phyloP scores from a whole-genome alignment of 1,140 invertebrate species.

The Brachystomella parvula region DNA sequence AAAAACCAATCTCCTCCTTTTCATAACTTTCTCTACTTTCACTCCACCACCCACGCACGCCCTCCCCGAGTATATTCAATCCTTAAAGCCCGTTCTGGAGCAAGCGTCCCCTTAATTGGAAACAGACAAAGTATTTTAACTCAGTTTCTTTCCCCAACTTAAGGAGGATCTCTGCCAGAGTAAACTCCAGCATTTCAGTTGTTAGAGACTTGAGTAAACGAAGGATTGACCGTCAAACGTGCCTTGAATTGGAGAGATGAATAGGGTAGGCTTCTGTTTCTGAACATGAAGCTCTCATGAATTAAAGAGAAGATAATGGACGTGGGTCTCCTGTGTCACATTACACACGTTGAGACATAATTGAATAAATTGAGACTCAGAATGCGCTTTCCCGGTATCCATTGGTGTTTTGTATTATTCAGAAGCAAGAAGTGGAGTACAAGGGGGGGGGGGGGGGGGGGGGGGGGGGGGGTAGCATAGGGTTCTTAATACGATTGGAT shows the following conservation, averaged over 20 bases:
- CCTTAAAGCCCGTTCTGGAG: not conserved
- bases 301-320: constrained; percentile 5
- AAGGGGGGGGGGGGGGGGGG: not conserved
- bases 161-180: no score
- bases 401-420: not conserved
- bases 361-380: not conserved
- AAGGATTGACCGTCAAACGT: not conserved
- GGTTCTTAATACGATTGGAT: constrained; percentile 1
- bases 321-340: not conserved
- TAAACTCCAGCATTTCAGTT: no score
- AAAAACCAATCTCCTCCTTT: constrained; percentile 3
- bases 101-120: not conserved
- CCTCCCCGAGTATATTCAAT: no score
- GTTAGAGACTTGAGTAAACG: not conserved
- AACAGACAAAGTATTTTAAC: not conserved
- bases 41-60: no score
- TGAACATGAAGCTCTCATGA: constrained; percentile 5
- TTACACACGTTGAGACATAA: not conserved
- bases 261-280: not conserved
- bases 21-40: not conserved
- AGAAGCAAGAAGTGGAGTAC: not conserved
- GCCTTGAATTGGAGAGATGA: not conserved
- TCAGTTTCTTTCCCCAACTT: no score
- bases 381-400: not conserved
- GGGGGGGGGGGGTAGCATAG: not conserved